phyloP scores from a whole-genome alignment of 1,140 invertebrate species.

The Paralvinella palmiformis region DNA sequence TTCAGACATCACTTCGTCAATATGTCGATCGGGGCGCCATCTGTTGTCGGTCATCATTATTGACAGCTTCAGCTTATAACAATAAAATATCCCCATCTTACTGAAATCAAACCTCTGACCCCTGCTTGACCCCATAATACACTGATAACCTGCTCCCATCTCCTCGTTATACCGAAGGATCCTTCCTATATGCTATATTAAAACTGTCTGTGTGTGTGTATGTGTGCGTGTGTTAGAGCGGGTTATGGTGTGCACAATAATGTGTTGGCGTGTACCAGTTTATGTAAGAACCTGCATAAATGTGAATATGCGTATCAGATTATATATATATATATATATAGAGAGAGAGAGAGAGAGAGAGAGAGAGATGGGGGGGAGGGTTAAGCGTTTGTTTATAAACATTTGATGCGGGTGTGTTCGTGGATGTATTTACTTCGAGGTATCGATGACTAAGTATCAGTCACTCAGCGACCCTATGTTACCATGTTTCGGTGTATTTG shows the following conservation, averaged over 20 bases:
- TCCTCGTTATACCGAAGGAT: too few species aligned
- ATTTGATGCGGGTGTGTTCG: background rate
- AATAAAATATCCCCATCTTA: too few species aligned
- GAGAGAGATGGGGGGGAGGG: background rate
- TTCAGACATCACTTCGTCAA: too few species aligned
- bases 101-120: too few species aligned
- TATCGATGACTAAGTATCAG: background rate
- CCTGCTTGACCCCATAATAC: too few species aligned
- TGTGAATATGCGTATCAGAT: background rate
- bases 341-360: background rate
- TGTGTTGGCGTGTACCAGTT: background rate
- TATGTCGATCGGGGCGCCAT: too few species aligned
- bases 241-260: too few species aligned
- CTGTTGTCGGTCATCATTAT: too few species aligned
- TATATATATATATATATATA: background rate
- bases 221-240: background rate
- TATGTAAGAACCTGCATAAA: background rate
- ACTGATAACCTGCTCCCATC: too few species aligned
- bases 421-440: background rate
- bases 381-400: background rate
- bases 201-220: background rate
- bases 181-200: too few species aligned
- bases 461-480: background rate
- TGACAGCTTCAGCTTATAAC: too few species aligned
- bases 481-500: background rate